Evolutionary conservation across 1,140 invertebrate species (phyloP), one percentile per base, ranked within the genome.

Genomic region (Leptinotarsa defecta): DNA sequence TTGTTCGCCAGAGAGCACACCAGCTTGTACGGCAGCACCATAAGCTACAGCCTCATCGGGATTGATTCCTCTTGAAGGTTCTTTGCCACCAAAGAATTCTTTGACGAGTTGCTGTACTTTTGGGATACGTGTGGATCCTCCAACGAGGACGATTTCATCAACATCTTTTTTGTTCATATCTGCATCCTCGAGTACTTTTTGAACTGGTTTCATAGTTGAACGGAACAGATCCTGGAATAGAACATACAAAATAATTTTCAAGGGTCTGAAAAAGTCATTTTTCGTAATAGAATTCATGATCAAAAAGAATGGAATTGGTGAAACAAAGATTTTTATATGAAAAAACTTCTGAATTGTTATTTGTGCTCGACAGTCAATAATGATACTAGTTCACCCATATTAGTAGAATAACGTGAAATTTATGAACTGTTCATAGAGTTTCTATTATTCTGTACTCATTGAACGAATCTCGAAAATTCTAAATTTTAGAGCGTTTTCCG

Each of bases 151-250:
- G 84, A 99, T 99, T 87, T 99, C 98, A 87, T 99, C 94, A 74
- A 99, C 95, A 82, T 99, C 97, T 83, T 96, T 97, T 85, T 99
- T 99, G 88, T 98, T 98, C 92, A 99, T 94, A 84, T 99, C 97
- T 72, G 97, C 96, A 88, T 99, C 98, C 87, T 99, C 97, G 77
- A 99, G 88, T 24, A 86, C 89, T 85, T 98, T 98, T 83, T 97
- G 95, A n/a, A 99, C 98, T 13, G 98, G 98, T 86, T 99, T 99
- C 88, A 99, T 90, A 3, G 98, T 99, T 27, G 95, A 97, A 82
- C 96, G 91, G 94, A 99, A 99, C 49, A 99, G 90, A 86, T 99
- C 97, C 88, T 89, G 76, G 5, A 84, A 77, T 57, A 57, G 0
- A 57, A 43, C 8, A 43, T 43, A 43, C 34, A 43, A 11, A 43